Conservation (phyloP, 53 echinoderm and acorn worm species). For the Henricia sp. region DNA sequence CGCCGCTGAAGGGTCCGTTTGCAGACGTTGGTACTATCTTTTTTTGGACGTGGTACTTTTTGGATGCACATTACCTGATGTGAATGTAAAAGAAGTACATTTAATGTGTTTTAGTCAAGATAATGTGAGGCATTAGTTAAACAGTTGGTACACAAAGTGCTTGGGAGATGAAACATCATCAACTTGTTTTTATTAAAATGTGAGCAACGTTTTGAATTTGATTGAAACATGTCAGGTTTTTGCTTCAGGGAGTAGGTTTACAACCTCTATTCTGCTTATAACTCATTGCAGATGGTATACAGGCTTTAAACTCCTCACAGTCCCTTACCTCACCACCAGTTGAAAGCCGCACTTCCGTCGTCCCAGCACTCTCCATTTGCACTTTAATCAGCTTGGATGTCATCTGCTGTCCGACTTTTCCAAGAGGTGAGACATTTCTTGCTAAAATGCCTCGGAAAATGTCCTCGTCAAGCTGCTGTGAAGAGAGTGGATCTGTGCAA, state of each 20-base stretch:
- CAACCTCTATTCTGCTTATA: not conserved
- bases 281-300: not conserved
- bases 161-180: not conserved
- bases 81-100: not conserved
- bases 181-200: not conserved
- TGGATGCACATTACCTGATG: slow-evolving; percentile 13
- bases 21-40: not conserved
- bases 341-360: slow-evolving; percentile 18
- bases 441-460: not conserved
- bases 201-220: not conserved
- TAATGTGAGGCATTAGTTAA: not conserved
- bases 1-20: slow-evolving; percentile 8
- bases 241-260: not conserved
- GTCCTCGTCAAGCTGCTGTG: slow-evolving; percentile 20
- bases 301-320: not conserved
- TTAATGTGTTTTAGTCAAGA: not conserved
- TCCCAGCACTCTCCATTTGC: not conserved
- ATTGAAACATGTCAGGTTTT: not conserved
- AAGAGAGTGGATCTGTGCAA: slow-evolving; percentile 15
- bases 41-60: not conserved
- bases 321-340: slow-evolving; percentile 19
- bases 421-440: slow-evolving; percentile 26
- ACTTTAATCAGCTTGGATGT: slow-evolving; percentile 17
- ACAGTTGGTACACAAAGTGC: not conserved
- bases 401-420: slow-evolving; percentile 36